phyloP scores from a whole-genome alignment of 1,140 invertebrate species.

The Galendromus occidentalis region DNA sequence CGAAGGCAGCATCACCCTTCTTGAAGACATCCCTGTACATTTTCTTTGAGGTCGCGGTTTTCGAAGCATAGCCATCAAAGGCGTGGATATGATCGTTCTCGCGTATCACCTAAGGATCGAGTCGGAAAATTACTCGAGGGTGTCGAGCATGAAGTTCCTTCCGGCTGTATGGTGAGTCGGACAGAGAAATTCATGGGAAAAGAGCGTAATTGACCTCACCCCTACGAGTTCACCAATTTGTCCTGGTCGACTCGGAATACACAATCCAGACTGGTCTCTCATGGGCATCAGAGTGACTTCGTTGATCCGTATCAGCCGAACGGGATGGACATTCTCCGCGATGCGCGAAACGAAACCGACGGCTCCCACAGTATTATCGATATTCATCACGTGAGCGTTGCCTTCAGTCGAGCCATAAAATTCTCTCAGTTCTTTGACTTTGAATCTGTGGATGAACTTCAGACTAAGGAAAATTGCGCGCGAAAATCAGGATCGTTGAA shows the following conservation, averaged over 20 bases:
- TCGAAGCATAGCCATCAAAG: constrained; percentile 36
- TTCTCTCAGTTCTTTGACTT: constrained; percentile 30
- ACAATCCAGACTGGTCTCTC: constrained; percentile 33
- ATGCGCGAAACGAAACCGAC: constrained; percentile 86
- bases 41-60: constrained; percentile 33
- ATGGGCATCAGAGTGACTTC: constrained; percentile 29
- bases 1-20: constrained; percentile 32
- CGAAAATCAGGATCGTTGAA: too few relatives aligned
- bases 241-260: constrained; percentile 34
- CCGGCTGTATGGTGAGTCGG: too few relatives aligned
- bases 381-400: constrained; percentile 45
- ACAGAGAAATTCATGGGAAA: too few relatives aligned
- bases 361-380: constrained; percentile 73
- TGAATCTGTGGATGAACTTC: constrained; percentile 25
- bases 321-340: constrained; percentile 56
- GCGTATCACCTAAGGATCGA: constrained; percentile 39
- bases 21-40: constrained; percentile 32
- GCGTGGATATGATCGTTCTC: constrained; percentile 14
- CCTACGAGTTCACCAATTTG: constrained; percentile 16
- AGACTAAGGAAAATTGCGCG: too few relatives aligned
- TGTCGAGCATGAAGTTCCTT: too few relatives aligned
- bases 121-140: too few relatives aligned
- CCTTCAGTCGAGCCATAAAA: constrained; percentile 36
- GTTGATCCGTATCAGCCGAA: constrained; percentile 42
- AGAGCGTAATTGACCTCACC: not conserved